phyloP scores from a whole-genome alignment of 2,797 vertebrate species.

The Enteromius trimaculatus region DNA sequence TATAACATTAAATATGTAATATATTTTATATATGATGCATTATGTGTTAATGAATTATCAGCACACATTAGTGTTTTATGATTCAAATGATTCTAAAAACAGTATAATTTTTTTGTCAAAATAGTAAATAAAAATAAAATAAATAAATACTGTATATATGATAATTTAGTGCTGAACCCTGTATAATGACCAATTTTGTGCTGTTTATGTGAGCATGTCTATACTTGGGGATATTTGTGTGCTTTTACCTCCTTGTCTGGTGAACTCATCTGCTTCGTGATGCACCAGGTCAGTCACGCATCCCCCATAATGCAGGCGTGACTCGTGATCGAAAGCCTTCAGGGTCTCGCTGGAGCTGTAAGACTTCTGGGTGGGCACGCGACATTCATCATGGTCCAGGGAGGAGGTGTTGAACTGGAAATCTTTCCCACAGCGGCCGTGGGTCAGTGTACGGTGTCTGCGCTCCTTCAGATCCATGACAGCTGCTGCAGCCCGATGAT shows the following conservation, averaged over 20 bases:
- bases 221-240: neutral
- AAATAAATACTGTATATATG: neutral
- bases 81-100: neutral
- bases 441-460: conserved; percentile 90
- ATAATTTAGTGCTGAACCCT: neutral
- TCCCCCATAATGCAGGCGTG: conserved; percentile 92
- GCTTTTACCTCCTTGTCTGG: conserved; percentile 84
- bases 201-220: neutral
- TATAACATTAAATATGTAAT: too few relatives aligned
- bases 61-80: neutral
- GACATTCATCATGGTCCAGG: conserved; percentile 90
- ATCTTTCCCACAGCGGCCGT: conserved; percentile 89
- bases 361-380: conserved; percentile 96
- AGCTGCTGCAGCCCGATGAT: conserved; percentile 19
- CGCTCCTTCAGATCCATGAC: conserved; percentile 94
- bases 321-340: conserved; percentile 96
- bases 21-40: neutral
- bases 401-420: conserved; percentile 92
- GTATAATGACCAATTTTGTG: neutral
- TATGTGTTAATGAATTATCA: neutral
- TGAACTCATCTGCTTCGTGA: conserved; percentile 94
- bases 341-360: conserved; percentile 98
- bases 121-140: neutral
- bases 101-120: neutral
- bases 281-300: conserved; percentile 93